Base-by-base conservation (phyloP, 2,888 invertebrate species). In the Nomada lathburiana region DNA sequence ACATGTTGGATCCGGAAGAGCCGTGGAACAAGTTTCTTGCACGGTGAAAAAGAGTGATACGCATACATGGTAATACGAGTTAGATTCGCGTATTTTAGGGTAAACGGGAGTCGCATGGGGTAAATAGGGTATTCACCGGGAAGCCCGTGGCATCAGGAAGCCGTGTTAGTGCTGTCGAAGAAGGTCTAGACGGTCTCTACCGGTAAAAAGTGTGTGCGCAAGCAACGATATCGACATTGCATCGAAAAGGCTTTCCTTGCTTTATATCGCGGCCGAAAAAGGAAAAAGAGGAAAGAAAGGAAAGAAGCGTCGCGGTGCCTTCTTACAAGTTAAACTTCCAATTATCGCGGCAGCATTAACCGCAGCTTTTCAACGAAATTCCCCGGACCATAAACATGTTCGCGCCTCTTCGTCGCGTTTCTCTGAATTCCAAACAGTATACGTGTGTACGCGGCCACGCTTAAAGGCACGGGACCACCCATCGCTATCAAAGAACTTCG, bases 51-150 rank as follows among this genome's bases (percentile, higher is more conserved):
- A 23, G 36, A 57, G 52, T 36, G 57, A 65, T 13, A 26, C 53
- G 44, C 26, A 70, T 53, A 50, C 52, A 64, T 44, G 36, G 82
- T 83, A 83, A 83, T 82, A 74, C 73, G 77, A 83, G 80, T 78
- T 76, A 85, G 80, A 85, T 81, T 64, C 72, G 63, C 83, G 79
- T 87, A 87, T 78, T 87, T 87, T 80, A 82, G 77, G 76, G 87
- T 87, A 87, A 87, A 85, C 86, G 82, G 53, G 83, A 86, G 84
- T 84, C 84, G 84, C 55, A 73, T 73, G 82, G 80, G 86, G 88
- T 80, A 86, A 87, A 83, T 85, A 88, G 88, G 85, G 83, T 88
- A 86, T 88, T 88, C 86, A 76, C 80, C 85, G 88, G 76, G 88
- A 88, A 88, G 88, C 88, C 88, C 83, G 78, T 74, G 63, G 67